Evolutionary conservation across 92 coral and sea anemone species (phyloP), one percentile per base, ranked within the genome.

Genomic region (Epizoanthus stellaris): DNA sequence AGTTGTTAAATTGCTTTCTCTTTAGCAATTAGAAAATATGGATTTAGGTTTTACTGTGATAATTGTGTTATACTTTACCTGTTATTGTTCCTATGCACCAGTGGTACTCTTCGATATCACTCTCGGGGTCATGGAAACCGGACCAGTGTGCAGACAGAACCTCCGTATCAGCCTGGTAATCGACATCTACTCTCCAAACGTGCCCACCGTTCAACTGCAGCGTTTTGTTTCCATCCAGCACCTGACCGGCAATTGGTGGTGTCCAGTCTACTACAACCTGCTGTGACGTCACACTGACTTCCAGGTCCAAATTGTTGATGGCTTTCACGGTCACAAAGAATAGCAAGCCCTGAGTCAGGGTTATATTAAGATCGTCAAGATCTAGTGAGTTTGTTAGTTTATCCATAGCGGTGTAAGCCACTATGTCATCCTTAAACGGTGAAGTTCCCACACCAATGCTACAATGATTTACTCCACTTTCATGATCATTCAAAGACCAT

Each of bases 191-290:
- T 25, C 54, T 53, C 82, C 82, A 59, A 69, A 73, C 47, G 38
- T 60, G 9, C 13, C 4, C 76, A 17, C 76, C 82, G 30, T 57
- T 68, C 36, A 61, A 42, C 17, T 49, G 82, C 21, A 58, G n/a
- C 2, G 98, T 93, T n/a, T 58, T 88, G 70, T 93, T 95, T 12
- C 98, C 98, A 89, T 91, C 96, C 45, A 80, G 13, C 57, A 93
- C 91, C 49, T 36, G 66, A 4, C 98, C 98, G 40, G 77, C 76
- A 21, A 72, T 42, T 0, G 98, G 96, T 66, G 98, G 94, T 43
- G 89, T 89, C 94, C 92, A 93, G 85, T 95, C 98, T 19, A 95
- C 93, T 43, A 95, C 94, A 30, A 95, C 81, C 82, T 95, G 96
- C 39, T 73, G 91, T 72, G 98, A 91, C 84, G 84, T 76, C 30